Percentiles rank a stretch among this genome's conserved stretches.
Evolutionary conservation across 2,888 invertebrate species (phyloP).

Genomic region (Crocallis elinguaria): DNA sequence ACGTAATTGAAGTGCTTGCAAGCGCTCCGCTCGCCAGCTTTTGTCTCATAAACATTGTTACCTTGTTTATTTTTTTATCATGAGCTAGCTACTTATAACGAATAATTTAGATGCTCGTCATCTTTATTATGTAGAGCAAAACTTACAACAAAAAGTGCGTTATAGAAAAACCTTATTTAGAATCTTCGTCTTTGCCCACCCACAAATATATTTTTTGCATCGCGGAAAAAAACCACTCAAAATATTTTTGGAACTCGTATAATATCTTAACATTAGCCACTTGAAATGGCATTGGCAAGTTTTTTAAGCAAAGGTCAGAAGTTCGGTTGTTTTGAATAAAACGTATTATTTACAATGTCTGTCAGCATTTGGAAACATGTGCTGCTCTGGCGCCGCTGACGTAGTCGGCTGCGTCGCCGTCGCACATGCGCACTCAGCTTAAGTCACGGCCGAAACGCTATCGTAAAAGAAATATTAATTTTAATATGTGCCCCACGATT

Average conservation of each 20-base stretch:
- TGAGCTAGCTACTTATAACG: slow-evolving; percentile 11
- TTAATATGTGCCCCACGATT: slow-evolving; percentile 40
- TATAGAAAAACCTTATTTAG: slow-evolving; percentile 7
- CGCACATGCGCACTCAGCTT: slow-evolving; percentile 59
- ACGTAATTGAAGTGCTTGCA: slow-evolving; percentile 58
- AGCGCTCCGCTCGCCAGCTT: slow-evolving; percentile 47
- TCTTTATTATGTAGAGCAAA: slow-evolving; percentile 6
- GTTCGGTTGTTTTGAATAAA: slow-evolving; percentile 51
- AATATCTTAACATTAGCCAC: slow-evolving; percentile 20
- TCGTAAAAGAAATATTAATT: slow-evolving; percentile 44
- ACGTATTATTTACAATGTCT: slow-evolving; percentile 56
- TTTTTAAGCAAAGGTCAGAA: slow-evolving; percentile 56
- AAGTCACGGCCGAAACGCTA: slow-evolving; percentile 47
- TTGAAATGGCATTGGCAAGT: slow-evolving; percentile 35
- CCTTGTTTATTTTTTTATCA: slow-evolving; percentile 28
- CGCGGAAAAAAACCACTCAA: slow-evolving; percentile 13
- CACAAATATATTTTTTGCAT: slow-evolving; percentile 20
- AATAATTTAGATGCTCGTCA: slow-evolving; percentile 18
- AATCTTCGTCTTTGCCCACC: slow-evolving; percentile 20
- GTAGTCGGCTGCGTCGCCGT: slow-evolving; percentile 40
- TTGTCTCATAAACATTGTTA: slow-evolving; percentile 44
- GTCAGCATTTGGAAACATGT: slow-evolving; percentile 64
- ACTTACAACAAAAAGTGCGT: slow-evolving; percentile 4
- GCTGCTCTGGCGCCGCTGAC: slow-evolving; percentile 58
- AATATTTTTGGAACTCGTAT: slow-evolving; percentile 22